Percentiles rank a stretch among this genome's conserved stretches.
These are phyloP conservation scores for Tolypeutes matacus DNA, from an alignment of 2,797 vertebrate genomes.

Conservation along the genomic window DNA sequence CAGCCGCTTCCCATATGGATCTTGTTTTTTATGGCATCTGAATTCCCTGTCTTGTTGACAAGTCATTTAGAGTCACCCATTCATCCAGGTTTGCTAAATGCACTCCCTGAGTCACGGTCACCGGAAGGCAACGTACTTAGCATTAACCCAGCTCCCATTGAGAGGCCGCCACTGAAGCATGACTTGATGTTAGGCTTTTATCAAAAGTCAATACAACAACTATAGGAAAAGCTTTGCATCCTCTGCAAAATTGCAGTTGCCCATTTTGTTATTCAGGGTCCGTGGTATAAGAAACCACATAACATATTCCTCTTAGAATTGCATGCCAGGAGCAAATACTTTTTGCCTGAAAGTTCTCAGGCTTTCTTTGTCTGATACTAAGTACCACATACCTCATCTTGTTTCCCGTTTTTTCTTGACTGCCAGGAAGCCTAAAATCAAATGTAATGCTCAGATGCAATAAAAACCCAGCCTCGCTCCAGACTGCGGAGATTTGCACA, in stretches of 20 bases:
- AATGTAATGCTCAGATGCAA: background rate
- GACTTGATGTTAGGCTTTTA: background rate
- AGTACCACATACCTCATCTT: background rate
- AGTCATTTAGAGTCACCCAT: background rate
- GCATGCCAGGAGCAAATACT: background rate
- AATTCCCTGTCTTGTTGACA: background rate
- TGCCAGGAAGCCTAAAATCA: background rate
- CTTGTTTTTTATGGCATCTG: background rate
- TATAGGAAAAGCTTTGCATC: background rate
- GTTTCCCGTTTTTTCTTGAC: background rate
- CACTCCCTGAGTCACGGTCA: background rate
- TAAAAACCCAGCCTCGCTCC: background rate
- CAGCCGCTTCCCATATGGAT: too few relatives aligned
- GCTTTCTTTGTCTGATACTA: background rate
- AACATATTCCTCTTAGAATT: background rate
- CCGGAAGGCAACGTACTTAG: background rate
- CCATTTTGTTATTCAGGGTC: background rate
- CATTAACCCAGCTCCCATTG: rapidly evolving
- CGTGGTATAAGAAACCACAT: background rate
- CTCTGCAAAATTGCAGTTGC: background rate
- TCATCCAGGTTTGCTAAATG: background rate
- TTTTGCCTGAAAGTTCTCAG: background rate
- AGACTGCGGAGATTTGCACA: background rate
- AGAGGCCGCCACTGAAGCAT: background rate
- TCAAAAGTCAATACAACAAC: background rate